phyloP scores from a whole-genome alignment of 2,113 vertebrate genomes.

The Crotophaga sulcirostris region DNA sequence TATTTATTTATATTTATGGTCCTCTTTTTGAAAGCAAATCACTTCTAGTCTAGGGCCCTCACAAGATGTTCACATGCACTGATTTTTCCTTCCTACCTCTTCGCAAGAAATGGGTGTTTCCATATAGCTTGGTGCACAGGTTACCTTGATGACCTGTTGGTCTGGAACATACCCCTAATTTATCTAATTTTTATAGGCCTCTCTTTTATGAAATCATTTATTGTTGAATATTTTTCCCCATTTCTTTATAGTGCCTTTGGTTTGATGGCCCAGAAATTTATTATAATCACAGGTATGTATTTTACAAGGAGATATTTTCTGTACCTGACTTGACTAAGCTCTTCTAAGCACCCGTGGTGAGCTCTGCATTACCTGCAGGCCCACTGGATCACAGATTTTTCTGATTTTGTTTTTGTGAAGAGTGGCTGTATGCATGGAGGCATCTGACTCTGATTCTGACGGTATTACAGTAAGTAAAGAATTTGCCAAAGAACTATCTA shows the following conservation, averaged over 20 bases:
- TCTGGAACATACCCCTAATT: not conserved
- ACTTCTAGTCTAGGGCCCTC: not conserved
- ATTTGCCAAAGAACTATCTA: not conserved
- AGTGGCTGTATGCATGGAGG: not conserved
- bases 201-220: not conserved
- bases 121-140: not conserved
- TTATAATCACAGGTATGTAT: not conserved
- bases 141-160: not conserved
- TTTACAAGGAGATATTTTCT: not conserved
- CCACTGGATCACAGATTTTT: not conserved
- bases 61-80: not conserved
- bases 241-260: not conserved
- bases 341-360: not conserved
- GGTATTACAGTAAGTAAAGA: constrained; percentile 21
- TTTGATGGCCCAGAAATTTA: not conserved
- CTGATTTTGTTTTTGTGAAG: not conserved
- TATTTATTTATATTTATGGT: not conserved
- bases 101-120: not conserved
- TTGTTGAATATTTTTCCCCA: not conserved
- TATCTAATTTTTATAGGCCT: not conserved
- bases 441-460: not conserved
- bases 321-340: not conserved
- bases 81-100: not conserved
- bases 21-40: not conserved
- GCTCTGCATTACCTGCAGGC: not conserved